phyloP scores from a whole-genome alignment of 1,140 invertebrate genomes.

The Ceratosolen solmsi region DNA sequence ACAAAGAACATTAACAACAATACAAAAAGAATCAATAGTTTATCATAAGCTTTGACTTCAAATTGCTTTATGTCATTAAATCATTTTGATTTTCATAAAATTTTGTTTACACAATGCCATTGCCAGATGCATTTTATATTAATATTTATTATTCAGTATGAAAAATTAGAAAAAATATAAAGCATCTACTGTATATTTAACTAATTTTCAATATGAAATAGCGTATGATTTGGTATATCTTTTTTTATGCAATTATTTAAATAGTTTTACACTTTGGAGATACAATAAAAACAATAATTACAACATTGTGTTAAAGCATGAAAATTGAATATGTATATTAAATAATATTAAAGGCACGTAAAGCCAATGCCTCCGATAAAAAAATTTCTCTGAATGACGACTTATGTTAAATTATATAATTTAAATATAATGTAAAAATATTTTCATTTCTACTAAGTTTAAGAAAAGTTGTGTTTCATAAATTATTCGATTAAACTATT shows the following conservation, averaged over 20 bases:
- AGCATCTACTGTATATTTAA: neutral
- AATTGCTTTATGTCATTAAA: neutral
- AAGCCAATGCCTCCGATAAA: slow-evolving; percentile 3
- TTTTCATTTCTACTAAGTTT: neutral
- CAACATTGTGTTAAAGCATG: slow-evolving; percentile 32
- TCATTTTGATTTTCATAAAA: neutral
- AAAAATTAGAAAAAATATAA: neutral
- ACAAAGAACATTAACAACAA: neutral
- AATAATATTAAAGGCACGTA: slow-evolving; percentile 31
- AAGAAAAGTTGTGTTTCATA: too few relatives aligned
- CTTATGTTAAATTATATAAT: neutral
- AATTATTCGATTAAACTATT: too few relatives aligned
- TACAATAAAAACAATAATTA: slow-evolving; percentile 29
- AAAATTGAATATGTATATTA: slow-evolving; percentile 38
- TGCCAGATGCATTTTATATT: slow-evolving; percentile 27
- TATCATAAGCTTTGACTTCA: neutral
- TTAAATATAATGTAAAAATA: neutral
- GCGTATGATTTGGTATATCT: neutral
- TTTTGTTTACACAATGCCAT: slow-evolving; percentile 21
- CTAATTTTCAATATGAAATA: neutral
- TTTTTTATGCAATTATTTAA: slow-evolving; percentile 30
- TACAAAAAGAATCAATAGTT: neutral
- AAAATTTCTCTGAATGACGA: slow-evolving; percentile 26
- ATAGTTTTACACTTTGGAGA: slow-evolving; percentile 27
- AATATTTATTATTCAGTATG: neutral